Evolutionary conservation across 1,140 invertebrate species (phyloP).

Genomic region (Teleopsis dalmanni): DNA sequence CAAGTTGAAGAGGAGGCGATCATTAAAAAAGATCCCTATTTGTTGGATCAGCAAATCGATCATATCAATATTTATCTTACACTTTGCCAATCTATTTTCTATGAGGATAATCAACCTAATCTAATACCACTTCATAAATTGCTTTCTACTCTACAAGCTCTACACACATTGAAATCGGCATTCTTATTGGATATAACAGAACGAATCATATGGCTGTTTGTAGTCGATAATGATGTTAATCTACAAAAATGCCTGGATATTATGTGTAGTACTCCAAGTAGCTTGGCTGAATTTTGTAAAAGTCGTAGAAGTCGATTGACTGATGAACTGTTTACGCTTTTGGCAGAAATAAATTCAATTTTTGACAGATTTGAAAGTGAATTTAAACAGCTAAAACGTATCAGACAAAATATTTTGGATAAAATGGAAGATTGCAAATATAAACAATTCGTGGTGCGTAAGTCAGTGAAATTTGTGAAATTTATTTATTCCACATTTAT

Average conservation of each 20-base stretch:
- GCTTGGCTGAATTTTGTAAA: neutral
- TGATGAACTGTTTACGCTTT: neutral
- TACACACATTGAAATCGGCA: constrained; percentile 1
- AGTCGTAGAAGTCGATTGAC: neutral
- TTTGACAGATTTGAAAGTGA: constrained; percentile 6
- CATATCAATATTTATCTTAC: constrained; percentile 16
- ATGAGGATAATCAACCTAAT: neutral
- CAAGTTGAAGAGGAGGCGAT: constrained; percentile 21
- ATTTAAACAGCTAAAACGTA: neutral
- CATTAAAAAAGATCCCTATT: constrained; percentile 4
- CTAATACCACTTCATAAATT: neutral
- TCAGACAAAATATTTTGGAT: neutral
- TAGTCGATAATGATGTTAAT: neutral
- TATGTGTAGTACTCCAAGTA: neutral
- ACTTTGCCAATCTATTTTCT: neutral
- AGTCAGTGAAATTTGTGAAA: neutral
- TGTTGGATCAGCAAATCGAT: constrained; percentile 25
- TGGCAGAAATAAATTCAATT: neutral
- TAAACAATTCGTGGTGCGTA: constrained; percentile 5
- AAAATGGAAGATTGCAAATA: neutral
- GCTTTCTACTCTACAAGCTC: neutral
- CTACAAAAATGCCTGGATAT: neutral
- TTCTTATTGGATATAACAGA: neutral
- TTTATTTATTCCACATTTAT: no score
- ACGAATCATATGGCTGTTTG: constrained; percentile 2